Percentiles rank a stretch among this genome's conserved stretches.
Evolutionary conservation across 2,113 vertebrate genomes (phyloP).

Genomic region (Nibea coibor): DNA sequence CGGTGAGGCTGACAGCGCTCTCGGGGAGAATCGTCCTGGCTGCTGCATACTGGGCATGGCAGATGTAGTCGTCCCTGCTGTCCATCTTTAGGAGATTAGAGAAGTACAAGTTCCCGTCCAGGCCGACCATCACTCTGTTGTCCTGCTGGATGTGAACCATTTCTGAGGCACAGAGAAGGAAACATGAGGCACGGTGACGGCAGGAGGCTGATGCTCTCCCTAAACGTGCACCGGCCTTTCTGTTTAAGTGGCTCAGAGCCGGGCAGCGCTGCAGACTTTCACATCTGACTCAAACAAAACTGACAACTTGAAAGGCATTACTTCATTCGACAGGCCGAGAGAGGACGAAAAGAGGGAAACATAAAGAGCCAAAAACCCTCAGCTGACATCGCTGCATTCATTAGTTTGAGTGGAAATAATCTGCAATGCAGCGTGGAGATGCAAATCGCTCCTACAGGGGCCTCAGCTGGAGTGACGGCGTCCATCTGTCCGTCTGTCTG

Average conservation of each 20-base stretch:
- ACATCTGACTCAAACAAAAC: background rate
- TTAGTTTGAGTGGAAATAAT: slow-evolving; percentile 39
- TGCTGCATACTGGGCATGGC: slow-evolving; percentile 86
- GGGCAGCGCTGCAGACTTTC: background rate
- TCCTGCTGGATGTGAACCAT: slow-evolving; percentile 86
- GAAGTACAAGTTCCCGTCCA: slow-evolving; percentile 91
- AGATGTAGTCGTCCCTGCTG: slow-evolving; percentile 88
- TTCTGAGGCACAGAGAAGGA: slow-evolving; percentile 45
- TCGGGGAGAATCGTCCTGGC: slow-evolving; percentile 89
- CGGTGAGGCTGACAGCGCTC: slow-evolving; percentile 84
- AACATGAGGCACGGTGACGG: rapidly evolving
- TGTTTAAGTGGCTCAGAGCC: background rate
- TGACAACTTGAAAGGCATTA: background rate
- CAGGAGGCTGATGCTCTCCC: background rate
- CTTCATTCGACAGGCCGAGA: background rate
- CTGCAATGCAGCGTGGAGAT: slow-evolving; percentile 41
- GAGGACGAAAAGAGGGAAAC: too few species aligned
- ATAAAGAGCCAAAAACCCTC: background rate
- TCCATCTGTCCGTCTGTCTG: background rate
- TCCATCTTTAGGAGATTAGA: slow-evolving; percentile 84
- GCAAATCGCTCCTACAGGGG: background rate
- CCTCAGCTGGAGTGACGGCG: background rate
- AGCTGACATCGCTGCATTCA: slow-evolving; percentile 42
- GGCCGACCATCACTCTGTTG: slow-evolving; percentile 85
- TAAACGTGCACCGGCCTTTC: background rate